Percentiles rank a stretch among this genome's conserved stretches.
Conservation (phyloP, 2,797 vertebrate genomes). For the Neosilurus mollespiculum region DNA sequence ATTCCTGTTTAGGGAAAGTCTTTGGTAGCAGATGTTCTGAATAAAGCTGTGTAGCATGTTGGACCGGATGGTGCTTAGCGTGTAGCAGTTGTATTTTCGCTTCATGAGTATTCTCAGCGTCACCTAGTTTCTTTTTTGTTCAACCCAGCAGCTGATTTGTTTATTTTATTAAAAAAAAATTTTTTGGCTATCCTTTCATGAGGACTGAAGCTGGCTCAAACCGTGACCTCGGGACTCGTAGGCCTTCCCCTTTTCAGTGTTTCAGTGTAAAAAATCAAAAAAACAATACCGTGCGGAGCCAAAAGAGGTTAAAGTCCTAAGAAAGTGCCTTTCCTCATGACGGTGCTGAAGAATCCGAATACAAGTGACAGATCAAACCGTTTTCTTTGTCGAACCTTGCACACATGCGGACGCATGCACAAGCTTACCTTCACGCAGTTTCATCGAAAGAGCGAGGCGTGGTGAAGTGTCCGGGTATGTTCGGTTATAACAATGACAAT, state of each 20-base stretch:
- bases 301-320: constrained; percentile 73
- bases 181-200: neutral
- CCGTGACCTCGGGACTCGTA: neutral
- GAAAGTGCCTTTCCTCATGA: constrained; percentile 98
- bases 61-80: constrained; percentile 60
- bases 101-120: neutral
- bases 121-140: neutral
- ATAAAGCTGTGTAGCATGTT: constrained; percentile 26
- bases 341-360: constrained; percentile 87
- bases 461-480: constrained; percentile 57
- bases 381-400: constrained; percentile 67
- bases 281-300: neutral
- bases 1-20: neutral
- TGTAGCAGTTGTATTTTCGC: constrained; percentile 66
- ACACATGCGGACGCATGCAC: constrained; percentile 54
- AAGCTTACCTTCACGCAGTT: constrained; percentile 48
- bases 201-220: neutral
- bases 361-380: constrained; percentile 62
- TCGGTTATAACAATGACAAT: constrained; percentile 62
- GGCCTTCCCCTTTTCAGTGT: neutral
- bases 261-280: constrained; percentile 16
- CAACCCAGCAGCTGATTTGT: neutral
- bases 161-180: neutral
- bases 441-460: constrained; percentile 54
- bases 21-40: constrained; percentile 22